A percentile compares a stretch with the other conserved stretches of the same genome.
Conservation (phyloP, 2,797 vertebrate genomes). For the Pagetopsis macropterus region DNA sequence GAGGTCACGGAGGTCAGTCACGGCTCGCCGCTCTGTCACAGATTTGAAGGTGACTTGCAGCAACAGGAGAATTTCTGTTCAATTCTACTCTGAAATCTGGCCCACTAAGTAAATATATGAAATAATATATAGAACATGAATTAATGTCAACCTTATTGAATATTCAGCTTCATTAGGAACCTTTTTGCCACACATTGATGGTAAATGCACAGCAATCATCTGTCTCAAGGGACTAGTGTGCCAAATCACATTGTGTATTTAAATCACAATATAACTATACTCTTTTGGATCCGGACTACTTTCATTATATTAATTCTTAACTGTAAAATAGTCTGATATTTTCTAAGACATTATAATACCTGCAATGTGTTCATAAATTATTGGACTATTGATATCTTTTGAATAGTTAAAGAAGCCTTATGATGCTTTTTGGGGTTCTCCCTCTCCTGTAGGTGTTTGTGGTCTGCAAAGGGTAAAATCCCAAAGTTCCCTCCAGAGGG, state of each 20-base stretch:
- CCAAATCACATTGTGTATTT: slow-evolving; percentile 1
- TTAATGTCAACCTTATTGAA: neutral
- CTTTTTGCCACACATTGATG: neutral
- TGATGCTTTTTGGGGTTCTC: too few relatives aligned
- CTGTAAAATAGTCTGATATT: neutral
- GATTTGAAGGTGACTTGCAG: slow-evolving; percentile 24
- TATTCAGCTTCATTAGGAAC: neutral
- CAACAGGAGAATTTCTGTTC: slow-evolving; percentile 15
- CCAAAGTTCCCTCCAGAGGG: too few relatives aligned
- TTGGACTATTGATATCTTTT: neutral
- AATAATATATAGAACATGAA: neutral
- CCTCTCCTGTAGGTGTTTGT: too few relatives aligned
- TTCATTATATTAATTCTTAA: neutral
- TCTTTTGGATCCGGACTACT: neutral
- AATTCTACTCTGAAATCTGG: neutral
- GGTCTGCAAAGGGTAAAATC: too few relatives aligned
- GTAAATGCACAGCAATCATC: neutral
- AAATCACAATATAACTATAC: neutral
- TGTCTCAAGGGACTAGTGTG: neutral
- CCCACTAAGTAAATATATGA: neutral
- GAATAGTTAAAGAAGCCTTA: too few relatives aligned
- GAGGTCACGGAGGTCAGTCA: slow-evolving; percentile 13
- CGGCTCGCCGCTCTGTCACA: slow-evolving; percentile 5
- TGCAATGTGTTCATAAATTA: too few relatives aligned
- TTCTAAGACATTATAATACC: neutral